A percentile compares a stretch with the other conserved stretches of the same genome.
Evolutionary conservation across 2,888 invertebrate species (phyloP).

Genomic region (Disparrhopalites patrizii): DNA sequence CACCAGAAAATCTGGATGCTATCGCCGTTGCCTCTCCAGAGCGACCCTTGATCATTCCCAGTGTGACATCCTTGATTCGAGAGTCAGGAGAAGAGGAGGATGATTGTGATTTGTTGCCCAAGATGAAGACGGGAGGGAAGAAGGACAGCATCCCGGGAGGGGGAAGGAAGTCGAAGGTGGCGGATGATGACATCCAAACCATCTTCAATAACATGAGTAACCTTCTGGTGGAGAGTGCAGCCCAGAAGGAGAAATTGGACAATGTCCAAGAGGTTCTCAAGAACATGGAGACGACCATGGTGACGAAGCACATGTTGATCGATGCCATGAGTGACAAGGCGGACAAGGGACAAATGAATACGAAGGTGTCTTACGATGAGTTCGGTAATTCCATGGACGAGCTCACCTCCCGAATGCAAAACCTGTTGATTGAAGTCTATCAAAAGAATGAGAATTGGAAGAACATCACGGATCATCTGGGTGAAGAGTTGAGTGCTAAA

Average conservation of each 20-base stretch:
- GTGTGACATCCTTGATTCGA: slow-evolving; percentile 1
- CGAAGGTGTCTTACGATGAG: slow-evolving; percentile 46
- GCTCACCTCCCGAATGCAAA: slow-evolving; percentile 38
- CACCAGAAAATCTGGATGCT: slow-evolving; percentile 37
- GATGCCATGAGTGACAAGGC: slow-evolving; percentile 46
- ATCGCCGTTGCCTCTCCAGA: slow-evolving; percentile 30
- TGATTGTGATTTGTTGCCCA: slow-evolving; percentile 8
- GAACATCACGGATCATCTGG: slow-evolving; percentile 38
- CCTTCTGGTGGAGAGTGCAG: slow-evolving; percentile 36
- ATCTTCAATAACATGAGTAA: slow-evolving; percentile 40
- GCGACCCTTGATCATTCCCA: slow-evolving; percentile 34
- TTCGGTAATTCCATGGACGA: slow-evolving; percentile 45
- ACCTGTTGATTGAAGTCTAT: slow-evolving; percentile 43
- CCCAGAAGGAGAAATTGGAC: slow-evolving; percentile 32
- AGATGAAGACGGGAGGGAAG: neutral
- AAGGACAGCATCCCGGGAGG: slow-evolving; percentile 26
- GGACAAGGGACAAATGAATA: slow-evolving; percentile 43
- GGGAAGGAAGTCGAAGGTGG: slow-evolving; percentile 1
- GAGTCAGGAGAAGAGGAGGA: slow-evolving; percentile 3
- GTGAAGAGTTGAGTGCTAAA: slow-evolving; percentile 40
- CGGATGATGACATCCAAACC: slow-evolving; percentile 27
- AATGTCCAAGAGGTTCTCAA: slow-evolving; percentile 30
- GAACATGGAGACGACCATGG: slow-evolving; percentile 39
- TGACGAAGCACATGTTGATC: slow-evolving; percentile 43
- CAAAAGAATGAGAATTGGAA: slow-evolving; percentile 46